phyloP scores from a whole-genome alignment of 2,797 vertebrate species.

The Leptodactylus fallax region DNA sequence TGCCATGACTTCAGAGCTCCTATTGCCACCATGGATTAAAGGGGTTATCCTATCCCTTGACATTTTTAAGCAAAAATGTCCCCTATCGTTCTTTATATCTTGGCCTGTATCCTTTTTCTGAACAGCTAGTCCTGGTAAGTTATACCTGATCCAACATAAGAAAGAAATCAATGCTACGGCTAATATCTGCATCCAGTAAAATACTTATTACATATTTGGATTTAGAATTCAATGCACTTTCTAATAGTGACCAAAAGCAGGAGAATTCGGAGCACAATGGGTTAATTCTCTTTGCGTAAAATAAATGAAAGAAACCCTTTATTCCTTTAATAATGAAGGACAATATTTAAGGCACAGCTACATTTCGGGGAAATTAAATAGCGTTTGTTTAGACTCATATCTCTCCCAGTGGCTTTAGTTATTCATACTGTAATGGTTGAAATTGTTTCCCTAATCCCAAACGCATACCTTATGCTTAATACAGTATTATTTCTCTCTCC shows the following conservation, averaged over 20 bases:
- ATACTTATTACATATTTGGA: too few relatives aligned
- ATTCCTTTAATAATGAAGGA: conserved; percentile 71
- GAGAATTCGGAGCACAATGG: conserved; percentile 12
- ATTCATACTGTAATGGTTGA: conserved; percentile 73
- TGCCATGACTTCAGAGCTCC: too few relatives aligned
- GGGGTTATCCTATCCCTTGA: too few relatives aligned
- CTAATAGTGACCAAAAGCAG: background rate
- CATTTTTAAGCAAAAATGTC: too few relatives aligned
- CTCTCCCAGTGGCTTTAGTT: conserved; percentile 75
- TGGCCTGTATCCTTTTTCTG: too few relatives aligned
- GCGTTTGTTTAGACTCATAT: conserved; percentile 69
- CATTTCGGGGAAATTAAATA: conserved; percentile 74
- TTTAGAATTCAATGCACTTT: background rate
- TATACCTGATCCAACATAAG: too few relatives aligned
- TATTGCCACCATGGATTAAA: too few relatives aligned
- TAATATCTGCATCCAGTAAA: background rate
- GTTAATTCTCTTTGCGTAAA: conserved; percentile 45
- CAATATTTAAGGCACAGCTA: conserved; percentile 73
- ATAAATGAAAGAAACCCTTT: conserved; percentile 65
- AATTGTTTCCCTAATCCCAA: conserved; percentile 82
- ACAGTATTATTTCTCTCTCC: conserved; percentile 71
- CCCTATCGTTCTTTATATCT: too few relatives aligned
- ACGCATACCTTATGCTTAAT: conserved; percentile 78
- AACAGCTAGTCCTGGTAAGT: too few relatives aligned
- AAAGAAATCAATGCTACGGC: background rate